Base-by-base conservation (phyloP, 1,140 invertebrate species). In the Leptinotarsa lineolata region DNA sequence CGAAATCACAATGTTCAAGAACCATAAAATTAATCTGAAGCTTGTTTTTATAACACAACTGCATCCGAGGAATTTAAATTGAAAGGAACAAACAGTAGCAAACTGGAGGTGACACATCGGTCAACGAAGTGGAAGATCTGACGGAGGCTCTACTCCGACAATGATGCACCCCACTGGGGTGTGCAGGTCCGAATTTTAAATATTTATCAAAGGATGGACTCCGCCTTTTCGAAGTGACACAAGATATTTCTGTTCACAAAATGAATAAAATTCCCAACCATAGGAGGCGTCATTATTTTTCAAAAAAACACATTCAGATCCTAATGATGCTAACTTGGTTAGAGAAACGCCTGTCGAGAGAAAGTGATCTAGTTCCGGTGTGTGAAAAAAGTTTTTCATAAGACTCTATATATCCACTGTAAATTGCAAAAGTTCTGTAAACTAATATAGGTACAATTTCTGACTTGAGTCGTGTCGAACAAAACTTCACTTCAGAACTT, bases 61-160 rank as follows among this genome's bases (percentile, higher is more conserved):
- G 80, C 77, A 76, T 79, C 73, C 73, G 68, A 77, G 81, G 81
- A 82, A 82, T 82, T 78, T 82, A 82, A 82, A 82, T 82, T 78
- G 80, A 77, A 74, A 73, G 74, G 80, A 81, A 77, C 80, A 78
- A 82, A 81, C 81, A 81, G 81, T 82, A 82, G 81, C 81, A 74
- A 76, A 81, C 79, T 73, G 58, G 74, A 82, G 81, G 80, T 75
- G 81, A 82, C 80, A 81, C 68, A 78, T 76, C 67, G 80, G 30
- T 72, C 78, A 80, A 73, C 75, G 75, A 74, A 77, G 76, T 78
- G 78, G 76, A 82, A 80, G 77, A 82, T 81, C 76, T 77, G 79
- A 79, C 80, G 78, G 74, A 70, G 59, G 66, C 22, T 70, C 69
- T 74, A 65, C 59, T 67, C 64, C 66, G 72, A 70, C 63, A 70